Percentiles rank a stretch among this genome's conserved stretches.
phyloP scores from a whole-genome alignment of 2,113 vertebrate genomes.

The Marcusenius ussheri region DNA sequence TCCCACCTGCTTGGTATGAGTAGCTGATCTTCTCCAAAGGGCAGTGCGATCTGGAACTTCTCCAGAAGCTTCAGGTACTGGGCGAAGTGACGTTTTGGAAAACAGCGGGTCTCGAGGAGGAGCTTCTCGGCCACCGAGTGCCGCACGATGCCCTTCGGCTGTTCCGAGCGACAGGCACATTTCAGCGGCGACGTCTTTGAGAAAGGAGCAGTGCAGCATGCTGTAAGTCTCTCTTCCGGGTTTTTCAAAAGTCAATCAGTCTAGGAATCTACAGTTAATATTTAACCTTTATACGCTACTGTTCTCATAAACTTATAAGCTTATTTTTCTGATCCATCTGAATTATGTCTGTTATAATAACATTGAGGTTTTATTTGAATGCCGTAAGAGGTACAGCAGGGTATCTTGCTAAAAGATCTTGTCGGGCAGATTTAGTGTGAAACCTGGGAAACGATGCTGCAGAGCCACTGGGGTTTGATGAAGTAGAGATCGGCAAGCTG shows the following conservation, averaged over 20 bases:
- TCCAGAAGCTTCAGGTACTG: constrained; percentile 90
- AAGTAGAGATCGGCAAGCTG: constrained; percentile 87
- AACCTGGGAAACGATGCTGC: constrained; percentile 91
- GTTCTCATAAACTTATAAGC: neutral
- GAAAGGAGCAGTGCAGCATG: constrained; percentile 15
- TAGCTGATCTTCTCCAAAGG: constrained; percentile 78
- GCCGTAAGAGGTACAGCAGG: neutral
- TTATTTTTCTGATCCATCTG: neutral
- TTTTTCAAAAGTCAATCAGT: neutral
- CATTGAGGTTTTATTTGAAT: neutral
- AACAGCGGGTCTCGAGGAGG: constrained; percentile 73
- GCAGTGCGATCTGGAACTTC: constrained; percentile 90
- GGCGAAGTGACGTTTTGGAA: constrained; percentile 73
- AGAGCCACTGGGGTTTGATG: constrained; percentile 90
- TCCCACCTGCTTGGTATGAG: constrained; percentile 86
- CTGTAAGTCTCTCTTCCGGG: neutral
- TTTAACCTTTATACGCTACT: neutral
- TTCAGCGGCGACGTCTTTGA: constrained; percentile 70
- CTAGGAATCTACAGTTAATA: neutral
- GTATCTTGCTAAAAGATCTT: neutral
- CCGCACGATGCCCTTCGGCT: constrained; percentile 75
- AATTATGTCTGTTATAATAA: neutral
- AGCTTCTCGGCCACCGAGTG: constrained; percentile 75
- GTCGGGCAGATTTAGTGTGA: neutral
- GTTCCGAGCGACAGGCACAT: constrained; percentile 63